phyloP scores from a whole-genome alignment of 2,797 vertebrate species.

The Channallabes apus region DNA sequence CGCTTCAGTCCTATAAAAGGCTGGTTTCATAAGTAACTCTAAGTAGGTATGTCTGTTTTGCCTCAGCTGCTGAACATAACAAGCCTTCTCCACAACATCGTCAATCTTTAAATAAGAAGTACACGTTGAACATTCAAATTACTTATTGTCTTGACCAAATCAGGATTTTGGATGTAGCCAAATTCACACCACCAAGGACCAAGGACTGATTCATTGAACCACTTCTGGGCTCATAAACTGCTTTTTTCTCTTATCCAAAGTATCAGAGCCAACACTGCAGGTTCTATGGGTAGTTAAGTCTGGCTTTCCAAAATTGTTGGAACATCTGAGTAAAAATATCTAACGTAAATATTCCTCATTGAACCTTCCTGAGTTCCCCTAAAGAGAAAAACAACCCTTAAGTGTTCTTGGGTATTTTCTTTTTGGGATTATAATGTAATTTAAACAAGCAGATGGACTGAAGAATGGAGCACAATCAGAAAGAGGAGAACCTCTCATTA shows the following conservation, averaged over 20 bases:
- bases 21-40: neutral
- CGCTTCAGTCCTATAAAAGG: neutral
- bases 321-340: neutral
- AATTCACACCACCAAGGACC: neutral
- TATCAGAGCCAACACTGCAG: neutral
- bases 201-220: neutral
- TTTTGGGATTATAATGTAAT: neutral
- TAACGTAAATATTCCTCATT: too few species aligned
- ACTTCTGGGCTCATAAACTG: neutral
- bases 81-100: neutral
- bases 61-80: neutral
- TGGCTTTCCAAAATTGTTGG: neutral
- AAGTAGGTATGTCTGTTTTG: neutral
- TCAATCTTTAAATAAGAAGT: neutral
- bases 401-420: neutral
- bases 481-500: conserved; percentile 13
- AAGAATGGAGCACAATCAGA: neutral
- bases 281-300: neutral
- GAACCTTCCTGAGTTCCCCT: neutral
- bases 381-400: neutral
- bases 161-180: neutral
- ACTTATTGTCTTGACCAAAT: neutral
- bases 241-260: neutral
- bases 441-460: conserved; percentile 1
- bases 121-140: neutral